phyloP scores from a whole-genome alignment of 1,140 invertebrate genomes.

The Listronotus oregonensis region DNA sequence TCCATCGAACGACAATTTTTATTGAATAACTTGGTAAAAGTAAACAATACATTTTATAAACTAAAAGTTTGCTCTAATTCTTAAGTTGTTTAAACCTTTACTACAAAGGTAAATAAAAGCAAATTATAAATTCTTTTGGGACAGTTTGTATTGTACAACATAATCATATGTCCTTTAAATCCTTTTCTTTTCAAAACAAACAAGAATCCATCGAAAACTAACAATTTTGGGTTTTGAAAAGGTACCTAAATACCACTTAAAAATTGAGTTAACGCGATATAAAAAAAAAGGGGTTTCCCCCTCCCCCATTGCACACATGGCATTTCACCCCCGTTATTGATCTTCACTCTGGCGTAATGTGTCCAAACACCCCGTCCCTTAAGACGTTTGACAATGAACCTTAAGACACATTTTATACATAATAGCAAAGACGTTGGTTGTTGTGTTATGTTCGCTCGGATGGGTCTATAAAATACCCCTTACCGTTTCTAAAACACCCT shows the following conservation, averaged over 20 bases:
- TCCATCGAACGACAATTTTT: too few species aligned
- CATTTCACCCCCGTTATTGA: constrained; percentile 22
- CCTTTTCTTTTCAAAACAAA: too few species aligned
- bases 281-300: constrained; percentile 17
- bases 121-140: neutral
- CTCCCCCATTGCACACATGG: constrained; percentile 17
- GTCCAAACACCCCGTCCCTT: constrained; percentile 27
- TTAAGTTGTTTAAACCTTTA: too few species aligned
- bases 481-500: constrained; percentile 3
- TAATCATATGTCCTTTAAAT: too few species aligned
- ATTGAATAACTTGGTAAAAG: too few species aligned
- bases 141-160: neutral
- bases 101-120: too few species aligned
- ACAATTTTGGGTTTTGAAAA: neutral
- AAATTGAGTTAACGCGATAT: constrained; percentile 28
- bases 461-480: constrained; percentile 17
- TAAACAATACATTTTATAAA: too few species aligned
- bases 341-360: constrained; percentile 19
- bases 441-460: constrained; percentile 23
- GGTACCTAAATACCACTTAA: constrained; percentile 10
- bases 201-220: neutral
- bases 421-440: constrained; percentile 29
- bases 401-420: constrained; percentile 30
- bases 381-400: constrained; percentile 28
- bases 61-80: too few species aligned